Percentiles rank a stretch among this genome's conserved stretches.
Evolutionary conservation across 2,797 vertebrate species (phyloP).

Genomic region (Odontamblyopus rebecca): DNA sequence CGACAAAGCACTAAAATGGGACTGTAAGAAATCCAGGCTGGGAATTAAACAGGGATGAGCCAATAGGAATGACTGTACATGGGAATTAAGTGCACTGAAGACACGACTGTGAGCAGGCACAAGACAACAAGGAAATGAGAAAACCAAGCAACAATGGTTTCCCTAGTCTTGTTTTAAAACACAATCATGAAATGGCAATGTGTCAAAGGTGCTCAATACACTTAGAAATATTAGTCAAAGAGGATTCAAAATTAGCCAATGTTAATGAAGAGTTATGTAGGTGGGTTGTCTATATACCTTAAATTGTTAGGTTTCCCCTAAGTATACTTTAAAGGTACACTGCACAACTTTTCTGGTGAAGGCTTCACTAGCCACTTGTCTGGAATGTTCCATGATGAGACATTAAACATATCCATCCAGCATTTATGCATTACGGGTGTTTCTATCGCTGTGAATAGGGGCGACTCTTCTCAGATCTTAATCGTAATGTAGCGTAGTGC

Average conservation of each 20-base stretch:
- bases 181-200: constrained; percentile 11
- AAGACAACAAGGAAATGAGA: background rate
- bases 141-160: background rate
- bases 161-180: constrained; percentile 1
- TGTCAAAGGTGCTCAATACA: background rate
- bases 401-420: too few relatives aligned
- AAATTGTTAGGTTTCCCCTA: background rate
- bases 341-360: too few relatives aligned
- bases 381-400: too few relatives aligned
- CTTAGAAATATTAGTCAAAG: background rate
- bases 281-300: background rate
- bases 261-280: background rate
- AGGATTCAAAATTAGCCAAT: background rate
- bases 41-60: constrained; percentile 32
- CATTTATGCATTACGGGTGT: too few relatives aligned
- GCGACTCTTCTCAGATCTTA: too few relatives aligned
- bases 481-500: too few relatives aligned
- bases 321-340: background rate
- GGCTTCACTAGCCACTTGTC: too few relatives aligned
- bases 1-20: constrained; percentile 39
- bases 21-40: constrained; percentile 29
- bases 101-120: constrained; percentile 1
- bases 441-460: too few relatives aligned
- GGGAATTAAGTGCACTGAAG: constrained; percentile 15
- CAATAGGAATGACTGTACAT: constrained; percentile 16